Evolutionary conservation across 1,140 invertebrate species (phyloP).

Genomic region (Hycleus phaleratus): DNA sequence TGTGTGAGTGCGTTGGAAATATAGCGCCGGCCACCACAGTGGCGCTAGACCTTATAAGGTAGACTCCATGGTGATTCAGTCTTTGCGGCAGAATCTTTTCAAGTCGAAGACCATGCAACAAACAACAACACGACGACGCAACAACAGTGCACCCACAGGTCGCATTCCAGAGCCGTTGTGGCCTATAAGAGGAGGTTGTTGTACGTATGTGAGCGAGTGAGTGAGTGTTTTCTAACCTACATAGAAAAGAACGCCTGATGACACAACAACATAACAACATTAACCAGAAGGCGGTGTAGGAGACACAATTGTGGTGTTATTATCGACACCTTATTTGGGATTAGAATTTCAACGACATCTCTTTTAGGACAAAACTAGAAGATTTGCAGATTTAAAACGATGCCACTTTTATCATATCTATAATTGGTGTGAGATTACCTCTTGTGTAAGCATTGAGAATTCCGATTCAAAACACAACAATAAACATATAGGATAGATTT

Average conservation of each 20-base stretch:
- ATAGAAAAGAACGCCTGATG: conserved; percentile 7
- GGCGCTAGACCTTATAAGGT: conserved; percentile 14
- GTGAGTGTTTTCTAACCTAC: conserved; percentile 7
- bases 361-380: too few species aligned
- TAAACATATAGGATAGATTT: too few species aligned
- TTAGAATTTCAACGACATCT: too few species aligned
- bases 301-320: background rate
- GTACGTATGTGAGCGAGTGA: too few species aligned
- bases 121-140: too few species aligned
- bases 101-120: conserved; percentile 11
- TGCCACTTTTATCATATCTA: too few species aligned
- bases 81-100: conserved; percentile 12
- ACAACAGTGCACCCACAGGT: conserved; percentile 8
- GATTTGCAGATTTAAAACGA: too few species aligned
- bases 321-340: too few species aligned
- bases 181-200: too few species aligned
- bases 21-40: conserved; percentile 8
- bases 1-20: conserved; percentile 6
- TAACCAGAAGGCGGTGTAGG: conserved; percentile 1
- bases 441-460: too few species aligned
- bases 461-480: too few species aligned
- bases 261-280: conserved; percentile 3
- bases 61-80: conserved; percentile 14
- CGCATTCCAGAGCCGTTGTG: conserved; percentile 7
- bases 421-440: too few species aligned